phyloP scores from a whole-genome alignment of 2,113 vertebrate species.

The Tragelaphus strepsiceros region DNA sequence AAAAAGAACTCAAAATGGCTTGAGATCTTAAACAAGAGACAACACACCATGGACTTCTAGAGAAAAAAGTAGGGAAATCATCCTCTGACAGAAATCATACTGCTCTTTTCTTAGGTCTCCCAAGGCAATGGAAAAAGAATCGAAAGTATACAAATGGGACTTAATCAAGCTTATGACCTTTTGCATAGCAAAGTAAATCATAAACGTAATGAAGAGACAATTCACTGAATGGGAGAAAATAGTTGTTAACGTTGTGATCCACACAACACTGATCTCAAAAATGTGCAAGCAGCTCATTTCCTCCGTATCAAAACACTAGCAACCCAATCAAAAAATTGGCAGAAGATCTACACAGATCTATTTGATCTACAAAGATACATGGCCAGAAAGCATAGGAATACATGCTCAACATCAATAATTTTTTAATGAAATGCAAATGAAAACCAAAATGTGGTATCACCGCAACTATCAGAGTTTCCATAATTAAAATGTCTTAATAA shows the following conservation, averaged over 20 bases:
- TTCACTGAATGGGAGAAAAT: background rate
- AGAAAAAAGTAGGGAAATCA: background rate
- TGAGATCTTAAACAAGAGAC: background rate
- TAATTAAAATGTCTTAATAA: background rate
- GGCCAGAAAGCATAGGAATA: background rate
- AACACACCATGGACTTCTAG: background rate
- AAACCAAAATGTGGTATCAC: background rate
- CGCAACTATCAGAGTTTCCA: background rate
- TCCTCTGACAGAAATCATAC: background rate
- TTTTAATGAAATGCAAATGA: background rate
- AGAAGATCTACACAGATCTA: background rate
- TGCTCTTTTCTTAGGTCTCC: background rate
- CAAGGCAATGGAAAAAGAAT: background rate
- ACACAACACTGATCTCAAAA: background rate
- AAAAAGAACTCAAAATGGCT: background rate
- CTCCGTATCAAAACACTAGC: background rate
- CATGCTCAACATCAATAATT: background rate
- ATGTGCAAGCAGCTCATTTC: background rate
- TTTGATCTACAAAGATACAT: background rate
- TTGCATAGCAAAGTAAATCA: background rate
- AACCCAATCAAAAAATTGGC: background rate
- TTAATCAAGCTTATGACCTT: background rate
- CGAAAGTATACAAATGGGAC: background rate
- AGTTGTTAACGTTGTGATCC: background rate
- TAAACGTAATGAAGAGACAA: background rate